Conservation (phyloP, 2,797 vertebrate genomes). For the Sebastes flavidus region DNA sequence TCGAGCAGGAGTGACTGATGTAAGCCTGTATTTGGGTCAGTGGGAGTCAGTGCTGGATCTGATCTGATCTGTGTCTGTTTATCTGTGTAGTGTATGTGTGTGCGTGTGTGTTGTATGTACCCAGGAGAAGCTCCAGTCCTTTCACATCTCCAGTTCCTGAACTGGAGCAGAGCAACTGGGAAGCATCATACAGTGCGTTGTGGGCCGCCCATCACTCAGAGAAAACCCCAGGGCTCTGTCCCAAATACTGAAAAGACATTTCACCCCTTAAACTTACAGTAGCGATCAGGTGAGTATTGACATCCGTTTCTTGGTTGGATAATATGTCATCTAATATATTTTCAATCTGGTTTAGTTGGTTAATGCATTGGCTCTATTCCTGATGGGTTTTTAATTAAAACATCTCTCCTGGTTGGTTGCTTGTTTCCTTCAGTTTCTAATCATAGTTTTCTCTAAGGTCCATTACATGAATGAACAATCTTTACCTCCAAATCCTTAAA, state of each 20-base stretch:
- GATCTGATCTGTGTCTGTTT: constrained; percentile 27
- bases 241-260: constrained; percentile 27
- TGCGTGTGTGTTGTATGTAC: neutral
- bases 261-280: neutral
- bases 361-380: neutral
- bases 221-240: constrained; percentile 34
- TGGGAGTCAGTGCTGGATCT: constrained; percentile 20
- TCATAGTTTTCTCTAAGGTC: neutral
- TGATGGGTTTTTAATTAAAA: neutral
- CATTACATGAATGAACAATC: neutral
- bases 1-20: neutral
- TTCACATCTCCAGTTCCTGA: constrained; percentile 44
- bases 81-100: neutral
- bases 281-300: neutral
- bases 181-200: constrained; percentile 4
- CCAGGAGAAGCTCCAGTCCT: constrained; percentile 24
- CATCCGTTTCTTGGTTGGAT: neutral
- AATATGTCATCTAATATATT: neutral
- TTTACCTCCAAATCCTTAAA: neutral
- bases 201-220: neutral
- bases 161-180: constrained; percentile 58
- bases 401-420: neutral
- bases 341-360: neutral
- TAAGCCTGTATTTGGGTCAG: constrained; percentile 52
- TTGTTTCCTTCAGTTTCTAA: neutral